Percentiles rank a stretch among this genome's conserved stretches.
Conservation (phyloP, 2,797 vertebrate species). For the Acrossocheilus fasciatus region DNA sequence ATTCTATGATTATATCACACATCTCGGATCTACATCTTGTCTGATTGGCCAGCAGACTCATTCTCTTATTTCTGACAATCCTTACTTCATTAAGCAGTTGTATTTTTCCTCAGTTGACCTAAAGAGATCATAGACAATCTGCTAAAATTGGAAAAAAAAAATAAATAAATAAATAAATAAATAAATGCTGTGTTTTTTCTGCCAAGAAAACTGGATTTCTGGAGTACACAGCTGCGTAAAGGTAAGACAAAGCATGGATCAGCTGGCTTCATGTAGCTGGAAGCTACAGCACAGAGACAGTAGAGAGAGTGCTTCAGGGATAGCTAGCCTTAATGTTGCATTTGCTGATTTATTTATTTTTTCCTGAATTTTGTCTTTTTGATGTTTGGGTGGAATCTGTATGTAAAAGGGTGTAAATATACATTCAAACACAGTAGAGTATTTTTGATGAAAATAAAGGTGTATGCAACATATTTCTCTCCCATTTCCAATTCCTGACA, state of each 20-base stretch:
- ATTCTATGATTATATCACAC: neutral
- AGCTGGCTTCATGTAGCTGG: conserved; percentile 3
- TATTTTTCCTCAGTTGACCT: conserved; percentile 69
- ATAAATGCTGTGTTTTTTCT: conserved; percentile 52
- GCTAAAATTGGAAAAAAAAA: conserved; percentile 55
- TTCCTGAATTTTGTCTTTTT: neutral
- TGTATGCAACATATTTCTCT: neutral
- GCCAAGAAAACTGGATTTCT: conserved; percentile 21
- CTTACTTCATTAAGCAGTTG: conserved; percentile 35
- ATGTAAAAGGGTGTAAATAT: neutral
- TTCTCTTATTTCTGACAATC: conserved; percentile 64
- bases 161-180: no score
- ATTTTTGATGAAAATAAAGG: neutral
- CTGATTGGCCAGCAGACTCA: conserved; percentile 64
- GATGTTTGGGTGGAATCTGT: neutral
- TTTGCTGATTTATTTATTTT: neutral
- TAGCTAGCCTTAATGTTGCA: neutral
- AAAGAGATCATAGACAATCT: conserved; percentile 71
- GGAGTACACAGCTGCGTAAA: neutral
- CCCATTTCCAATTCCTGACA: neutral
- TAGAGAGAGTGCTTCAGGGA: neutral
- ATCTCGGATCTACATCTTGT: neutral
- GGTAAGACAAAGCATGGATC: conserved; percentile 25
- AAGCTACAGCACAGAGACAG: conserved; percentile 18
- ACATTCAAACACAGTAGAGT: neutral